Base-by-base conservation (phyloP, 2,797 vertebrate species). In the Peromyscus melanophrys region DNA sequence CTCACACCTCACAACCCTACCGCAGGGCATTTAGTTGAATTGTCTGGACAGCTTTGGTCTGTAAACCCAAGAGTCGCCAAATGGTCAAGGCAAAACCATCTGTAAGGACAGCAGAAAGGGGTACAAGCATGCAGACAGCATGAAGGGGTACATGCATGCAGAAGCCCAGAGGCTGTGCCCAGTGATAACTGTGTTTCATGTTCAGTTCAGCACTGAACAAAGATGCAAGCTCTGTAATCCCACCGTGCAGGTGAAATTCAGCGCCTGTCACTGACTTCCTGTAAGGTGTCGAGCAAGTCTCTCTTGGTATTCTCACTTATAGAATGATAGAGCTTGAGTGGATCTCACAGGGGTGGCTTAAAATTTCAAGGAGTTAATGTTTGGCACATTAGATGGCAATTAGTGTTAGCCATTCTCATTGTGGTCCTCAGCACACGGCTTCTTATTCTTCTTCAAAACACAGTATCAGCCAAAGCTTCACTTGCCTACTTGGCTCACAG, bases 361-460 rank as follows among this genome's bases (percentile, higher is more conserved):
- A 89, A 89, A 83, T 75, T 76, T 75, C 29, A 83, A 69, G 34
- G 49, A 83, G 34, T 31, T 65, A 85, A 75, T 59, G 25, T 21
- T 84, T 67, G 19, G 19, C 34, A 93, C 67, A 78, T 52, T 40
- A 83, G 37, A 94, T 29, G 23, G 31, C 10, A 65, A 49, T 82
- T 67, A 78, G 77, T 84, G 29, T 49, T 73, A 96, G 49, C 7
- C 46, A 67, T 2, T 25, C 14, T 34, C 55, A 52, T 40, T 37
- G 17, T 87, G 57, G 23, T 49, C 34, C 77, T 87, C 2, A 43
- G 23, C n/a, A 40, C 31, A 29, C 59, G 34, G 40, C 21, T 75
- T n/a, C 31, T 85, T 92, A 69, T 27, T 96, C n/a, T 83, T 34
- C 52, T 69, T 69, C 29, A 78, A 93, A 93, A 91, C 61, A 9